These are phyloP conservation scores for Trachurus trachurus DNA, from an alignment of 2,797 vertebrate genomes.

Conservation along the genomic window DNA sequence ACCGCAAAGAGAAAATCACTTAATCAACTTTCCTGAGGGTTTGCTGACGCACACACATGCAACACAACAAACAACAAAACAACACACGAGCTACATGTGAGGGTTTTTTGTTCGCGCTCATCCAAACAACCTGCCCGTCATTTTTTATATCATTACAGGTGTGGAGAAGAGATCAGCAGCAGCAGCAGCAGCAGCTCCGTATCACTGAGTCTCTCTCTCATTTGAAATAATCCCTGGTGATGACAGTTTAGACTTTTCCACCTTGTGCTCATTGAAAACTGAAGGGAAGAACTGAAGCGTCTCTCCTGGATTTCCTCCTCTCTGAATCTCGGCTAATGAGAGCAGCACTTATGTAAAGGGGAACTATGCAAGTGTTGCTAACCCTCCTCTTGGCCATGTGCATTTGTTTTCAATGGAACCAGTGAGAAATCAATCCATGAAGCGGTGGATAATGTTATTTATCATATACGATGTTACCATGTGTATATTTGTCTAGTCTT, in stretches of 20 bases:
- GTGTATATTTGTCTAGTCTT: too few relatives aligned
- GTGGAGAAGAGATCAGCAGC: conserved; percentile 9
- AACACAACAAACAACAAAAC: background rate
- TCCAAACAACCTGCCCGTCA: conserved; percentile 3
- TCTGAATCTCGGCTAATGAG: conserved; percentile 20
- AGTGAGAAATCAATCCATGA: too few relatives aligned
- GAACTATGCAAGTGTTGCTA: too few relatives aligned
- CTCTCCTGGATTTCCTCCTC: conserved; percentile 34
- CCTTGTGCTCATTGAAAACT: conserved; percentile 2
- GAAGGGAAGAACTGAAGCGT: background rate
- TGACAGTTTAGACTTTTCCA: conserved; percentile 10
- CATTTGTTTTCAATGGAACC: too few relatives aligned
- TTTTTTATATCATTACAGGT: conserved; percentile 11
- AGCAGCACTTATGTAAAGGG: background rate
- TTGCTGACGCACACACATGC: background rate
- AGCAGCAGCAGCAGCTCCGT: conserved; percentile 11
- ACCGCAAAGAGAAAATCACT: conserved; percentile 52
- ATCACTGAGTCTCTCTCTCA: background rate
- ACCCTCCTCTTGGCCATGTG: too few relatives aligned
- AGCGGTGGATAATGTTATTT: too few relatives aligned
- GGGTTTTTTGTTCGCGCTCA: background rate
- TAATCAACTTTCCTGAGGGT: conserved; percentile 52
- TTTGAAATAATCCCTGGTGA: conserved; percentile 46
- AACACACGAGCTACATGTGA: background rate
- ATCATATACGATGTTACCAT: too few relatives aligned